Evolutionary conservation across 1,140 invertebrate genomes (phyloP).

Genomic region (Drosophila cardini): DNA sequence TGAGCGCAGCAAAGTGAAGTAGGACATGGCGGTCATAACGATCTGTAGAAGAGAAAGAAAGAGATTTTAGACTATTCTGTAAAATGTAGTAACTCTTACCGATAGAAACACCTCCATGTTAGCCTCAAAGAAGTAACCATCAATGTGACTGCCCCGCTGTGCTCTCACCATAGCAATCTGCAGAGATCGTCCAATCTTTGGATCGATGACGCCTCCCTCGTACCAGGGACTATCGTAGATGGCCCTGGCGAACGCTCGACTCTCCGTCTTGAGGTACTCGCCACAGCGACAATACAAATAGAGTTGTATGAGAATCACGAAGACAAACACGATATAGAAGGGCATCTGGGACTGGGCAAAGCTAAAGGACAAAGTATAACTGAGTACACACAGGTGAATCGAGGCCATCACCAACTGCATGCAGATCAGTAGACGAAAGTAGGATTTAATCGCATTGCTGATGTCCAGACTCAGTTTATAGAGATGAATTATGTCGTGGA

Average conservation of each 20-base stretch:
- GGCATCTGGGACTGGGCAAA: conserved; percentile 52
- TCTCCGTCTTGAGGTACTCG: conserved; percentile 58
- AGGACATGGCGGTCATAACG: conserved; percentile 57
- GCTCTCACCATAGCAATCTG: conserved; percentile 62
- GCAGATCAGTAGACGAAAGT: conserved; percentile 51
- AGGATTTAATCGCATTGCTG: conserved; percentile 37
- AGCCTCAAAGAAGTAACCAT: conserved; percentile 62
- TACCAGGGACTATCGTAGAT: conserved; percentile 62
- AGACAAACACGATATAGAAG: conserved; percentile 50
- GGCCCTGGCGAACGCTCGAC: conserved; percentile 43
- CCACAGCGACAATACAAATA: conserved; percentile 62
- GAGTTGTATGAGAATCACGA: conserved; percentile 48
- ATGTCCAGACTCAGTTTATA: conserved; percentile 51
- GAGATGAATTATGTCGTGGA: conserved; percentile 32
- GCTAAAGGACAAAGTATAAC: conserved; percentile 47
- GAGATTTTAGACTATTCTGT: too few relatives aligned
- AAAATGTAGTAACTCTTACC: conserved; percentile 17
- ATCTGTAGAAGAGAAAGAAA: conserved; percentile 32
- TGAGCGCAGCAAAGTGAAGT: conserved; percentile 54
- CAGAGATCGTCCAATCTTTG: conserved; percentile 30
- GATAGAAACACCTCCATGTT: conserved; percentile 60
- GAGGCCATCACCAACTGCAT: conserved; percentile 53
- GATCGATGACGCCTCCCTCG: conserved; percentile 22
- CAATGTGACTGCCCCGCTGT: conserved; percentile 45
- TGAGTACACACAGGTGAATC: conserved; percentile 49